Base-by-base conservation (phyloP, 2,113 vertebrate genomes). In the Otus sunia region DNA sequence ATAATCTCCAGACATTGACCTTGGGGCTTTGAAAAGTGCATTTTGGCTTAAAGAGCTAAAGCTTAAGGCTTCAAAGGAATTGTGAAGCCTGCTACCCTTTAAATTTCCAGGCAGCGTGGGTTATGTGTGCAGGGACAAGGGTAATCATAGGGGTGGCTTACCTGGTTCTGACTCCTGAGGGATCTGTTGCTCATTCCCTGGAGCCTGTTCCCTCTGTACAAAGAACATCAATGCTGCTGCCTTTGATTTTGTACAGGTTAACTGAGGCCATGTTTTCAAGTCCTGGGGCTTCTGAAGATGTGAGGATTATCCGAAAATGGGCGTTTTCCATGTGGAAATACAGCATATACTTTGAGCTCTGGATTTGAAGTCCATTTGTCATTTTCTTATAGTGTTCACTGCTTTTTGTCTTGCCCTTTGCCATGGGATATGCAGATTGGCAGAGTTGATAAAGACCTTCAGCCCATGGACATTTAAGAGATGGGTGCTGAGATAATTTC, bases 1-100 rank as follows among this genome's bases (percentile, higher is more conserved):
- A 66, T 96, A 87, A 94, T 89, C 93, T 87, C 68, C 77, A 85
- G 90, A 39, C 87, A 14, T 22, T 90, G 93, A 97, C 96, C 85
- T 88, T 62, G 7, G 30, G 68, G 81, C 84, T 92, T 89, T 78
- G 45, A 84, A 84, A 93, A 93, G 67, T 79, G 69, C 69, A 21
- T 90, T 77, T 89, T 69, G 92, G 78, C 66, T 96, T 96, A 85
- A 64, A 82, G 71, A 79, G 77, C 91, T 95, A 81, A 96, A 86
- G 72, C 78, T 91, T 64, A 79, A 75, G 60, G 81, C 87, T 90
- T 94, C 84, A 85, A 49, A 94, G 80, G 80, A 74, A 27, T 23
- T 39, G 64, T 62, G 56, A 89, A 89, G 52, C 64, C 60, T 91
- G 47, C 50, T 83, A 15, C 36, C 79, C 59, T 15, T 77, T 69